These are phyloP conservation scores for Bimastos eiseni DNA, from an alignment of 2,888 invertebrate species.

Conservation along the genomic window DNA sequence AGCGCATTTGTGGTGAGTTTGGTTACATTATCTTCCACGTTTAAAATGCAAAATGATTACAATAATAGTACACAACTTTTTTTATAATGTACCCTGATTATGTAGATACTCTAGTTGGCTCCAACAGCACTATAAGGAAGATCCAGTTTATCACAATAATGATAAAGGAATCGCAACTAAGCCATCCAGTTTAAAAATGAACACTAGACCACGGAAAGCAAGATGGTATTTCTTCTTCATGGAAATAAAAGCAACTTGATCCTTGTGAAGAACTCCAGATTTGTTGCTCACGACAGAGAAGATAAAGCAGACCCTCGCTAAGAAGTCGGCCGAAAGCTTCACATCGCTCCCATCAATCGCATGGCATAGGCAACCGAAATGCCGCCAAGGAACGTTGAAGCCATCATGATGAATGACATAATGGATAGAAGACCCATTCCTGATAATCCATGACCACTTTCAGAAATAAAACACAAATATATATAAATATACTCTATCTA, in stretches of 20 bases:
- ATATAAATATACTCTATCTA: background rate
- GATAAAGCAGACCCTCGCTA: background rate
- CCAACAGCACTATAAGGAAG: background rate
- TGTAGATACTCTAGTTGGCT: background rate
- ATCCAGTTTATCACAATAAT: background rate
- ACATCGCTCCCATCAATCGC: background rate
- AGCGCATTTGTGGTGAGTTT: no score
- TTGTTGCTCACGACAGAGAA: background rate
- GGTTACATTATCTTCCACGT: no score
- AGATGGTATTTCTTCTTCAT: background rate
- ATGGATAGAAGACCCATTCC: constrained; percentile 47
- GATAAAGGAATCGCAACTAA: background rate
- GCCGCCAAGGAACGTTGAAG: constrained; percentile 40
- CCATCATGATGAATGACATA: constrained; percentile 42
- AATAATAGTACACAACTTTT: background rate
- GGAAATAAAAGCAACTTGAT: background rate
- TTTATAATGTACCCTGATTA: background rate
- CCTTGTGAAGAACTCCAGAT: background rate
- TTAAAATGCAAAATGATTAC: no score
- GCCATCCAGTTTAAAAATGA: background rate
- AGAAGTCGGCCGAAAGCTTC: background rate
- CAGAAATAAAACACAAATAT: constrained; percentile 21
- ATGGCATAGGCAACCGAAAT: constrained; percentile 39
- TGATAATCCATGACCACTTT: constrained; percentile 45
- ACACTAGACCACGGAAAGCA: background rate